A percentile compares a stretch with the other conserved stretches of the same genome.
These are phyloP conservation scores for Glaucidium brasilianum DNA, from an alignment of 2,113 vertebrate species.

Conservation along the genomic window DNA sequence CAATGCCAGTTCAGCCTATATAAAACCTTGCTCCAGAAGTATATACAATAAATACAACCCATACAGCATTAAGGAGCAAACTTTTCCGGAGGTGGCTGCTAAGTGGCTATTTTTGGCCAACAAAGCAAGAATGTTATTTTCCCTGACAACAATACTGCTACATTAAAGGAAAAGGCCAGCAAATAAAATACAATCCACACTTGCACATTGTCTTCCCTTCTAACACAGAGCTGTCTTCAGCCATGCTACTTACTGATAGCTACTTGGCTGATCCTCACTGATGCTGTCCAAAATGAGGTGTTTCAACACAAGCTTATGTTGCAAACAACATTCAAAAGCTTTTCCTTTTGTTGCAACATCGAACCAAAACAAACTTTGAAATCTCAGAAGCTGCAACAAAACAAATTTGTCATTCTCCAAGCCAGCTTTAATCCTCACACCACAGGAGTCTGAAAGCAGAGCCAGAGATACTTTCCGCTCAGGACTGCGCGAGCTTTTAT, in stretches of 20 bases:
- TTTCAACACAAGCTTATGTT: slow-evolving; percentile 27
- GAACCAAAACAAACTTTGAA: slow-evolving; percentile 49
- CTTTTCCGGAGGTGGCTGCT: background rate
- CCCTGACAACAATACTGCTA: background rate
- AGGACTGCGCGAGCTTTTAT: background rate
- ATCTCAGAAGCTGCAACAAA: slow-evolving; percentile 17
- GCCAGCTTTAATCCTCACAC: background rate
- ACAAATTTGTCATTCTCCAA: background rate
- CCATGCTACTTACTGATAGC: background rate
- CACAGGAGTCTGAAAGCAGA: background rate
- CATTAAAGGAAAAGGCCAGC: background rate
- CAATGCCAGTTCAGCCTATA: background rate
- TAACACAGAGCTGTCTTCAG: background rate
- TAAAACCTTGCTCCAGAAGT: background rate
- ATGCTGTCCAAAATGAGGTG: background rate
- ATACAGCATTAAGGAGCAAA: rapidly evolving
- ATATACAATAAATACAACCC: rapidly evolving
- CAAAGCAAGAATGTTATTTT: background rate
- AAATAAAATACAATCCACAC: background rate
- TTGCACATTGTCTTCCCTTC: background rate
- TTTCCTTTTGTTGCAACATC: slow-evolving; percentile 23
- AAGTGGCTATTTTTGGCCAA: background rate
- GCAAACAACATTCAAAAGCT: slow-evolving; percentile 32
- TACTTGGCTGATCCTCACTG: background rate
- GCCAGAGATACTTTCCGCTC: background rate